These are phyloP conservation scores for Poecilia latipinna DNA, from an alignment of 2,113 vertebrate genomes.

Conservation along the genomic window DNA sequence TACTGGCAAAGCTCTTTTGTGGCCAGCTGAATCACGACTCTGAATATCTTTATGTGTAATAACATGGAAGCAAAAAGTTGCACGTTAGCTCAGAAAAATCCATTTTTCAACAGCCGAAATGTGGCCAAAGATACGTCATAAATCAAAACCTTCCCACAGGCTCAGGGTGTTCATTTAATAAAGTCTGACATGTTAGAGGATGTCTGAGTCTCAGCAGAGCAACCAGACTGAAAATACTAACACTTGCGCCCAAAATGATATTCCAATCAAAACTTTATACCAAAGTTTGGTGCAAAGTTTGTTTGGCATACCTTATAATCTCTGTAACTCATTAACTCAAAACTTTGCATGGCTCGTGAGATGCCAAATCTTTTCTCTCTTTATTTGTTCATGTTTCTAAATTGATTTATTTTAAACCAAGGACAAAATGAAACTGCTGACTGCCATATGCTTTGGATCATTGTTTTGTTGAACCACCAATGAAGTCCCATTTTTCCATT, in stretches of 20 bases:
- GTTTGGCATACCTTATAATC: no score
- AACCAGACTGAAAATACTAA: slow-evolving; percentile 34
- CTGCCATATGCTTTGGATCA: no score
- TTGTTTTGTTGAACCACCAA: no score
- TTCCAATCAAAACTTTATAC: slow-evolving; percentile 37
- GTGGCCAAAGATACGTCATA: slow-evolving; percentile 16
- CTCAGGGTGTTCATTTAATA: slow-evolving; percentile 39
- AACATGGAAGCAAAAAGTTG: slow-evolving; percentile 41
- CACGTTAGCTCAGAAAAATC: slow-evolving; percentile 28
- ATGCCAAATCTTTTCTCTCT: slow-evolving; percentile 19
- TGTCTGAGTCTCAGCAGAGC: slow-evolving; percentile 11
- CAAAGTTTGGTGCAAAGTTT: background rate
- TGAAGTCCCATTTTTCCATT: no score
- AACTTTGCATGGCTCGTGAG: no score
- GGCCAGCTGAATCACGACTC: slow-evolving; percentile 36
- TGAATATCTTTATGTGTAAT: slow-evolving; percentile 41
- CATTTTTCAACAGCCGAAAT: slow-evolving; percentile 33
- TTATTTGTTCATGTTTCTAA: slow-evolving; percentile 20
- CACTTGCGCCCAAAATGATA: slow-evolving; percentile 22
- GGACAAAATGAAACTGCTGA: background rate
- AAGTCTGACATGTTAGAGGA: slow-evolving; percentile 17
- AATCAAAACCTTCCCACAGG: slow-evolving; percentile 36
- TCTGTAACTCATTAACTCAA: no score
- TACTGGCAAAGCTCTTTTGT: slow-evolving; percentile 36
- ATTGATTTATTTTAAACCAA: slow-evolving; percentile 6